A percentile compares a stretch with the other conserved stretches of the same genome.
These are phyloP conservation scores for Phrynosoma blainvillii DNA, from an alignment of 2,113 vertebrate genomes.

Conservation along the genomic window DNA sequence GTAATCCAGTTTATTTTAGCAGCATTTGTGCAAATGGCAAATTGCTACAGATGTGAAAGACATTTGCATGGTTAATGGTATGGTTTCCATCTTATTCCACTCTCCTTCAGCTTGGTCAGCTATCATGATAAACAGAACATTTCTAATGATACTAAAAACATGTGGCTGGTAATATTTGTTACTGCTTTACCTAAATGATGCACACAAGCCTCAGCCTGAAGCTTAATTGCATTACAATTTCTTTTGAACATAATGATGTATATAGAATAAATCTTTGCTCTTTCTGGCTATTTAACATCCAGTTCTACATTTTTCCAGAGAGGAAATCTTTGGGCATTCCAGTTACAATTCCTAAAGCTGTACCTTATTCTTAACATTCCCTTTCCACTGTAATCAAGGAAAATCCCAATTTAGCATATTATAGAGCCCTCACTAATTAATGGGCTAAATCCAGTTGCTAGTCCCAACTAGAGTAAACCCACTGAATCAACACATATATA, in stretches of 20 bases:
- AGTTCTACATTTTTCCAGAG: background rate
- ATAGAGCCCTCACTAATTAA: background rate
- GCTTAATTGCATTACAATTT: background rate
- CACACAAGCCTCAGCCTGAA: slow-evolving; percentile 12
- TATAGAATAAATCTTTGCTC: background rate
- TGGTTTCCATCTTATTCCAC: slow-evolving; percentile 74
- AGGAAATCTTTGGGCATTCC: background rate
- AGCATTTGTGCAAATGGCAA: slow-evolving; percentile 65
- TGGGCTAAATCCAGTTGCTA: too few species aligned
- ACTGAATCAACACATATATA: too few species aligned
- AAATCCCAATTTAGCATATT: background rate
- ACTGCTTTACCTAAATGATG: slow-evolving; percentile 81
- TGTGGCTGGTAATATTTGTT: slow-evolving; percentile 85
- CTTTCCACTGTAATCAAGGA: background rate
- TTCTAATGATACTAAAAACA: slow-evolving; percentile 83
- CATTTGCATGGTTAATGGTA: slow-evolving; percentile 80
- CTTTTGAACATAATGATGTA: slow-evolving; percentile 2
- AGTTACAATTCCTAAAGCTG: background rate
- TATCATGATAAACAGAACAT: slow-evolving; percentile 85
- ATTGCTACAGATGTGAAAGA: slow-evolving; percentile 66
- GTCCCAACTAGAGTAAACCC: too few species aligned
- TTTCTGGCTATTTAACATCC: background rate
- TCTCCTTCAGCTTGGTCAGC: slow-evolving; percentile 79
- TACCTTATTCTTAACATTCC: background rate
- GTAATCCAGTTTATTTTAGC: slow-evolving; percentile 59